phyloP scores from a whole-genome alignment of 2,888 invertebrate genomes.

The Escarpia spicata region DNA sequence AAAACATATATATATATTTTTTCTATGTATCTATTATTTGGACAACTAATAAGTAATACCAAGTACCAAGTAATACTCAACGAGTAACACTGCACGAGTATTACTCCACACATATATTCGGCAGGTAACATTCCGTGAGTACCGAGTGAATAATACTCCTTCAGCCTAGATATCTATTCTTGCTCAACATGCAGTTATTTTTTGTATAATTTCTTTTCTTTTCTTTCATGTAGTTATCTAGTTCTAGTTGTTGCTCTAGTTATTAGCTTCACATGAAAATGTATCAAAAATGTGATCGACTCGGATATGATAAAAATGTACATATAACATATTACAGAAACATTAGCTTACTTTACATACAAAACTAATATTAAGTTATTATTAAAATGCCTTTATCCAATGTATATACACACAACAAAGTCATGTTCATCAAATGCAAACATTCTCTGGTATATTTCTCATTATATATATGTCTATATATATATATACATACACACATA shows the following conservation, averaged over 20 bases:
- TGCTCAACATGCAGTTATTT: background rate
- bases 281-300: background rate
- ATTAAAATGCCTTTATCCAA: background rate
- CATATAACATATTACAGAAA: background rate
- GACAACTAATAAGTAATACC: too few species aligned
- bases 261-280: background rate
- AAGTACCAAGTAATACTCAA: too few species aligned
- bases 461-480: conserved; percentile 18
- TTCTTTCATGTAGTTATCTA: background rate
- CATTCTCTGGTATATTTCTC: background rate
- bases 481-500: background rate
- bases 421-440: conserved; percentile 21
- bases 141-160: too few species aligned
- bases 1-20: too few species aligned
- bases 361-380: background rate
- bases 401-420: background rate
- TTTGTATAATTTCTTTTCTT: background rate
- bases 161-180: background rate
- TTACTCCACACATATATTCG: too few species aligned
- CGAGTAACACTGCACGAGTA: too few species aligned
- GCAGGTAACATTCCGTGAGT: too few species aligned
- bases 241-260: too few species aligned
- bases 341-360: background rate
- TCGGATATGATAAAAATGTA: background rate
- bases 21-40: too few species aligned